phyloP scores from a whole-genome alignment of 2,797 vertebrate genomes.

The Thamnophis elegans region DNA sequence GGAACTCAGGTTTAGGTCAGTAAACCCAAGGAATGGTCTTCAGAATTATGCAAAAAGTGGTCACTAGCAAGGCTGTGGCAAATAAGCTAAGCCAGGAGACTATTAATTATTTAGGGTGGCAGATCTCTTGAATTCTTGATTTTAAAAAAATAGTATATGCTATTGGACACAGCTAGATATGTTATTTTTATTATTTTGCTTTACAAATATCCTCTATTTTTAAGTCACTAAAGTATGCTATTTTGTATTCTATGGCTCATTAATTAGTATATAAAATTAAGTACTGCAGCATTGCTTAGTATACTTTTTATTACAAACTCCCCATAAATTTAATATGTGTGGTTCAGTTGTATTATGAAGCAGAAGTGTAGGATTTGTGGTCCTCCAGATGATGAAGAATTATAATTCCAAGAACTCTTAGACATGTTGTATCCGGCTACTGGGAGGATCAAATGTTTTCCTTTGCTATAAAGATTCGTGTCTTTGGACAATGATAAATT shows the following conservation, averaged over 20 bases:
- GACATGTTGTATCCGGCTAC: neutral
- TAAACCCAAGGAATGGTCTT: neutral
- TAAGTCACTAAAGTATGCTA: neutral
- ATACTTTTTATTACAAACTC: neutral
- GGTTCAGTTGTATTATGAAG: neutral
- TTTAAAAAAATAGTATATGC: neutral
- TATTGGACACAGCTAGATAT: neutral
- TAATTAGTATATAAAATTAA: neutral
- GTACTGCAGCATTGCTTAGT: neutral
- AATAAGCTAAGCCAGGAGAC: neutral
- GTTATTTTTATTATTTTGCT: neutral
- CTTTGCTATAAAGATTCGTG: neutral
- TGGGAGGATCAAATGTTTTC: neutral
- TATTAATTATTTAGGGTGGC: neutral
- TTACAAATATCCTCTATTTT: neutral
- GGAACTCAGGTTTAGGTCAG: neutral
- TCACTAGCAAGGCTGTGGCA: neutral
- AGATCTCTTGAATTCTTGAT: neutral
- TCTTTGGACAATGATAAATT: constrained; percentile 8
- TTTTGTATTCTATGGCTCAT: neutral
- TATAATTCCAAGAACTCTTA: neutral
- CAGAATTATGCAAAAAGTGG: neutral
- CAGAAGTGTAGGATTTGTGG: neutral
- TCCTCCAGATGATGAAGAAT: neutral
- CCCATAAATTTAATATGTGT: neutral